A percentile compares a stretch with the other conserved stretches of the same genome.
Conservation (phyloP, 2,797 vertebrate species). For the Mormyrus hasselquistii region DNA sequence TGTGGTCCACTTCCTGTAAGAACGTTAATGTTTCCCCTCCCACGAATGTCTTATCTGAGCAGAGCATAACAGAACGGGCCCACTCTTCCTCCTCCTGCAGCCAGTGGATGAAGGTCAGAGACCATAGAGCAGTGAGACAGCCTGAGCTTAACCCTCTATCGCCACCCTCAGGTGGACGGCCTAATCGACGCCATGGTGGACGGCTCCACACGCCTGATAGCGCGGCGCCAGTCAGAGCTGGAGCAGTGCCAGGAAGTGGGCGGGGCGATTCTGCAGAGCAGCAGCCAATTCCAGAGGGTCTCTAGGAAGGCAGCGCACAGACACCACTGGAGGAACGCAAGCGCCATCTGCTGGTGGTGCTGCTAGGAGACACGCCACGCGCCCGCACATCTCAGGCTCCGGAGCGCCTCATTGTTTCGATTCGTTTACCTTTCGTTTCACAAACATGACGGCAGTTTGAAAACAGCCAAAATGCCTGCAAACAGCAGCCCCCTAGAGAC, state of each 20-base stretch:
- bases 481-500: background rate
- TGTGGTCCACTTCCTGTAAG: background rate
- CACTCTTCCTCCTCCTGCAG: background rate
- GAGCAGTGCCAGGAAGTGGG: constrained; percentile 48
- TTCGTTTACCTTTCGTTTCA: background rate
- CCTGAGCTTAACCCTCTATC: background rate
- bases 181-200: constrained; percentile 58
- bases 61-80: background rate
- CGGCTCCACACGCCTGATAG: constrained; percentile 38
- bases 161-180: constrained; percentile 56
- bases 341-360: constrained; percentile 41
- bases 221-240: constrained; percentile 60
- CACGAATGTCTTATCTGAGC: background rate
- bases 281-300: constrained; percentile 47
- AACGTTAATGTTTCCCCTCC: background rate
- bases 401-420: background rate
- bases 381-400: background rate
- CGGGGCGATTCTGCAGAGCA: constrained; percentile 39
- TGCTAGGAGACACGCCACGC: constrained; percentile 23
- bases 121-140: background rate
- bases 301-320: constrained; percentile 45
- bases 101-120: background rate
- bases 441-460: background rate
- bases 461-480: background rate
- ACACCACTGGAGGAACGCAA: constrained; percentile 35